These are phyloP conservation scores for Sebastes iracundus DNA, from an alignment of 2,797 vertebrate genomes.

Conservation along the genomic window DNA sequence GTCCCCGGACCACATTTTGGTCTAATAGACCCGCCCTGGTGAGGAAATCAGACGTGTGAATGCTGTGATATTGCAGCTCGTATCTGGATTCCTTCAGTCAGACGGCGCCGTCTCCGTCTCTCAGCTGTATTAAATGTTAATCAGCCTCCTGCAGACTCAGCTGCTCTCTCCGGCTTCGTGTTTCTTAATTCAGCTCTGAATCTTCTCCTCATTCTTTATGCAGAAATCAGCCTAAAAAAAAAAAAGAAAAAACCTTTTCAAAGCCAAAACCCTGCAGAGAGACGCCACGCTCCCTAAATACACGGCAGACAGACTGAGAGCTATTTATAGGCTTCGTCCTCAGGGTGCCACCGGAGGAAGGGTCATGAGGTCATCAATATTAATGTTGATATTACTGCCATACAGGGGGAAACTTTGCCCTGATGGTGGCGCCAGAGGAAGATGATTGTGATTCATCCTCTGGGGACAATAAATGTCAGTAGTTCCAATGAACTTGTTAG, in stretches of 20 bases:
- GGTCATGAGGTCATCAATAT: slow-evolving; percentile 11
- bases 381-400: not conserved
- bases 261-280: slow-evolving; percentile 13
- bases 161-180: slow-evolving; percentile 34
- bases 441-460: not conserved
- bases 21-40: too few species aligned
- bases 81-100: not conserved
- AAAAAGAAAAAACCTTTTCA: not conserved
- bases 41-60: not conserved
- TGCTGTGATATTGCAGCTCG: not conserved
- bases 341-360: not conserved
- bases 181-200: slow-evolving; percentile 58
- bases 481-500: not conserved
- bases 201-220: slow-evolving; percentile 54
- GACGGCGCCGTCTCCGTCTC: slow-evolving; percentile 24
- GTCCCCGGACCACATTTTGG: too few species aligned
- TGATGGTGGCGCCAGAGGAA: not conserved
- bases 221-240: slow-evolving; percentile 35
- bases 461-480: not conserved
- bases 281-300: not conserved
- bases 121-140: slow-evolving; percentile 72
- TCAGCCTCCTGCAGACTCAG: slow-evolving; percentile 68
- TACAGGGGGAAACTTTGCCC: not conserved
- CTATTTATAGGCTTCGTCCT: slow-evolving; percentile 20
- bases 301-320: not conserved